Percentiles rank a stretch among this genome's conserved stretches.
Evolutionary conservation across 1,140 invertebrate genomes (phyloP).

Genomic region (Philaenus spumarius): DNA sequence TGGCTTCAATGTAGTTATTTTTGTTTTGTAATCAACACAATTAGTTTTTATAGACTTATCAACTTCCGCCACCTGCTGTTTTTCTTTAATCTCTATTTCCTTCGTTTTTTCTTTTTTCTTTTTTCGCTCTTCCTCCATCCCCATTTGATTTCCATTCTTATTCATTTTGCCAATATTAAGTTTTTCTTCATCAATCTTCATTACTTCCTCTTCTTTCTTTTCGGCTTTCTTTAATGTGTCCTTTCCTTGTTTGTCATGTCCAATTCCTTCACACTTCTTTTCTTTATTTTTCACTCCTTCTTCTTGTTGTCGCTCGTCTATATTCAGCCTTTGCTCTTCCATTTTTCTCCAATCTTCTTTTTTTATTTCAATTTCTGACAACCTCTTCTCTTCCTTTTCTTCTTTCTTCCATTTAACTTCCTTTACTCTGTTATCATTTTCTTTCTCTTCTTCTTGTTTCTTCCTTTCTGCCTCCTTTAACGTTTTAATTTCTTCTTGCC

Average conservation of each 20-base stretch:
- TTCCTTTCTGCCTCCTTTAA: slow-evolving; percentile 16
- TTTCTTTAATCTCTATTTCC: slow-evolving; percentile 17
- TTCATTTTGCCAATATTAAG: no score
- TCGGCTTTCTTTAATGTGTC: not conserved
- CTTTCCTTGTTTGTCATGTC: not conserved
- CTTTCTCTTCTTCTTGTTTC: slow-evolving; percentile 10
- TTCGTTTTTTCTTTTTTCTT: slow-evolving; percentile 9
- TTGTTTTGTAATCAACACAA: no score
- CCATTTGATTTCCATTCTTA: no score
- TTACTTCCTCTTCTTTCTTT: slow-evolving; percentile 12
- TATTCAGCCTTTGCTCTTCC: no score
- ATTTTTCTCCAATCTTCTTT: no score
- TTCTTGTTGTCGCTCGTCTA: slow-evolving; percentile 17
- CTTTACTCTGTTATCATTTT: slow-evolving; percentile 1
- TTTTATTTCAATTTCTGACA: no score
- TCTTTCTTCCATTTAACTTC: slow-evolving; percentile 15
- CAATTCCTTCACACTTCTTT: slow-evolving; percentile 8
- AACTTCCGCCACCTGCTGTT: slow-evolving; percentile 2
- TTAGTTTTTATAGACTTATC: no score
- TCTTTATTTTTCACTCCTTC: not conserved
- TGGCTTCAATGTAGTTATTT: slow-evolving; percentile 5
- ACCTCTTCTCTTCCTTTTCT: slow-evolving; percentile 11
- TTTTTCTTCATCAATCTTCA: slow-evolving; percentile 7
- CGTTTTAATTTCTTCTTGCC: slow-evolving; percentile 20
- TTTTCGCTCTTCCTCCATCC: slow-evolving; percentile 9